A percentile compares a stretch with the other conserved stretches of the same genome.
phyloP scores from a whole-genome alignment of 2,113 vertebrate species.

The Hippocampus comes region DNA sequence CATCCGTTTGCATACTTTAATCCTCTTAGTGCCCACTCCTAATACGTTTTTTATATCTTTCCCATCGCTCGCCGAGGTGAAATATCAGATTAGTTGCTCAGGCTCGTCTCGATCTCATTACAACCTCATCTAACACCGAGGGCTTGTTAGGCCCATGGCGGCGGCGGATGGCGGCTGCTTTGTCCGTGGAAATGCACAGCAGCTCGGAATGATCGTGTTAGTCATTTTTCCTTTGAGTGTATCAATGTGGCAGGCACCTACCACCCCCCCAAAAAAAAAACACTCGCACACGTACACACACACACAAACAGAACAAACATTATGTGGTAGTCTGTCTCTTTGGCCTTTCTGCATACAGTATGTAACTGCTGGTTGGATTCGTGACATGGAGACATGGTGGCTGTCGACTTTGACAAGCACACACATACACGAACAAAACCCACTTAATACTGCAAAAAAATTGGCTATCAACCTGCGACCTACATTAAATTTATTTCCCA shows the following conservation, averaged over 20 bases:
- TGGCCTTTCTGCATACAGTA: neutral
- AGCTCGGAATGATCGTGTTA: conserved; percentile 18
- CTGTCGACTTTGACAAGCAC: conserved; percentile 19
- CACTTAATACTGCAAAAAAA: conserved; percentile 35
- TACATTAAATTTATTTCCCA: conserved; percentile 41
- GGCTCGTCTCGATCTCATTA: conserved; percentile 79
- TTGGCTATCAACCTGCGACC: conserved; percentile 28
- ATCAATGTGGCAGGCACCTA: neutral
- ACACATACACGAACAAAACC: neutral
- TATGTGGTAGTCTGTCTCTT: neutral
- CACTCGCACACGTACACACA: neutral
- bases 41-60: conserved; percentile 77
- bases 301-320: neutral
- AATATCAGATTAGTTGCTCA: conserved; percentile 77
- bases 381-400: conserved; percentile 18
- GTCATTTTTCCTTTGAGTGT: neutral
- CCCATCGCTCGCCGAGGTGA: conserved; percentile 72
- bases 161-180: conserved; percentile 8
- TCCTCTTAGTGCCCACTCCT: conserved; percentile 77
- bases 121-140: conserved; percentile 71
- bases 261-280: no score
- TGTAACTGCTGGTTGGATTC: neutral
- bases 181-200: conserved; percentile 32
- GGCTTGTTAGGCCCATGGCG: conserved; percentile 24
- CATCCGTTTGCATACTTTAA: conserved; percentile 77